Percentiles rank a stretch among this genome's conserved stretches.
These are phyloP conservation scores for Steinernema feltiae DNA, from an alignment of 1,140 invertebrate genomes.

Conservation along the genomic window DNA sequence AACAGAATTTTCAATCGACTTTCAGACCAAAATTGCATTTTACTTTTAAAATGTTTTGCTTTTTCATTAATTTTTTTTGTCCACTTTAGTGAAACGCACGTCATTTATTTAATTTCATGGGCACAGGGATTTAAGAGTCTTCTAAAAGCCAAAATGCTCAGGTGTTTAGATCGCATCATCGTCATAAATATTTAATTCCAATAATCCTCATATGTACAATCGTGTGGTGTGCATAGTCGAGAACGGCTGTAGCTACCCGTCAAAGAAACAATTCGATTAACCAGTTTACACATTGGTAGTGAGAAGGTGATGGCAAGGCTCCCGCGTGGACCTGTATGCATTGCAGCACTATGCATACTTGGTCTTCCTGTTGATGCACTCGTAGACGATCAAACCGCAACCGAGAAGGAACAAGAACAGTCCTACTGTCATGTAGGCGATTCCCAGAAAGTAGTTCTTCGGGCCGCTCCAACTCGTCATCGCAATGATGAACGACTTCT, in stretches of 20 bases:
- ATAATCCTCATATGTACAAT: not conserved
- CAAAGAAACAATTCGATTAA: not conserved
- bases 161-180: too few relatives aligned
- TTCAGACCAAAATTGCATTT: too few relatives aligned
- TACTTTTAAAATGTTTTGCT: too few relatives aligned
- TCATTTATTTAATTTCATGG: too few relatives aligned
- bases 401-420: slow-evolving; percentile 83
- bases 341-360: not conserved
- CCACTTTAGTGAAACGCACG: too few relatives aligned
- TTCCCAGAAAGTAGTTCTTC: slow-evolving; percentile 92
- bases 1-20: too few relatives aligned
- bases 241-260: not conserved
- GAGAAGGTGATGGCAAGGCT: not conserved
- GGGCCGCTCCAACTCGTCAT: slow-evolving; percentile 93
- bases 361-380: not conserved
- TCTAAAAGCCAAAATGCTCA: too few relatives aligned
- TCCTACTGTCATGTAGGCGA: slow-evolving; percentile 93
- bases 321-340: not conserved
- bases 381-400: slow-evolving; percentile 74
- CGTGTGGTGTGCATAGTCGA: not conserved
- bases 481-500: slow-evolving; percentile 85
- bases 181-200: not conserved
- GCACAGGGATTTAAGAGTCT: too few relatives aligned
- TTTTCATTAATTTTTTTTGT: too few relatives aligned
- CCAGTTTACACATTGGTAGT: not conserved